phyloP scores from a whole-genome alignment of 2,797 vertebrate genomes.

The Lagodon rhomboides region DNA sequence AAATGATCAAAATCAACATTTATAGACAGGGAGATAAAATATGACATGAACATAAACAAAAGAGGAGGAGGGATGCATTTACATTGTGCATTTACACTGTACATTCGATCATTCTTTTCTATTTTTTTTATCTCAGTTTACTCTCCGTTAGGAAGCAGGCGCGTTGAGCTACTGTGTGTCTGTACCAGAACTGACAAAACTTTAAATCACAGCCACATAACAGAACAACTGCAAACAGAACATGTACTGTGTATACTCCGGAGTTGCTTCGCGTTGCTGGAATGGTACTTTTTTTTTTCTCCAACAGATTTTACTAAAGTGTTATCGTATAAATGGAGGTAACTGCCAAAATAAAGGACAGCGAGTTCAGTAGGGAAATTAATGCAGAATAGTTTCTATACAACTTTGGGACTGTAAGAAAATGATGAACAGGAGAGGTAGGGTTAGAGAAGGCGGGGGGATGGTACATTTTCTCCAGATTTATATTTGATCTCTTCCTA shows the following conservation, averaged over 20 bases:
- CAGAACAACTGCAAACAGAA: not conserved
- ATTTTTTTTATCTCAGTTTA: constrained; percentile 33
- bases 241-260: not conserved
- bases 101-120: constrained; percentile 38
- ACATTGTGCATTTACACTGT: constrained; percentile 64
- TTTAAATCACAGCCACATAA: constrained; percentile 29
- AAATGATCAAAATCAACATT: constrained; percentile 67
- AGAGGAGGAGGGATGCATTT: constrained; percentile 47
- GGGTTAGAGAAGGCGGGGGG: not conserved
- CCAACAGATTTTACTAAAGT: not conserved
- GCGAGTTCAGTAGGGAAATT: not conserved
- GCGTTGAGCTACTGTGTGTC: constrained; percentile 42
- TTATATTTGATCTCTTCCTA: not conserved
- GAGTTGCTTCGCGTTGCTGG: constrained; percentile 17
- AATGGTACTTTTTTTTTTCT: not conserved
- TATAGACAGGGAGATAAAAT: constrained; percentile 52
- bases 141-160: constrained; percentile 24
- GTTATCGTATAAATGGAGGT: not conserved
- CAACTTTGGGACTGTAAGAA: not conserved
- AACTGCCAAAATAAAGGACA: constrained; percentile 14
- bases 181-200: constrained; percentile 28
- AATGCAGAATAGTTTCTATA: not conserved
- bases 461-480: not conserved
- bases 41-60: constrained; percentile 38
- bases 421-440: not conserved